Evolutionary conservation across 2,113 vertebrate genomes (phyloP).

Genomic region (Saccopteryx bilineata): DNA sequence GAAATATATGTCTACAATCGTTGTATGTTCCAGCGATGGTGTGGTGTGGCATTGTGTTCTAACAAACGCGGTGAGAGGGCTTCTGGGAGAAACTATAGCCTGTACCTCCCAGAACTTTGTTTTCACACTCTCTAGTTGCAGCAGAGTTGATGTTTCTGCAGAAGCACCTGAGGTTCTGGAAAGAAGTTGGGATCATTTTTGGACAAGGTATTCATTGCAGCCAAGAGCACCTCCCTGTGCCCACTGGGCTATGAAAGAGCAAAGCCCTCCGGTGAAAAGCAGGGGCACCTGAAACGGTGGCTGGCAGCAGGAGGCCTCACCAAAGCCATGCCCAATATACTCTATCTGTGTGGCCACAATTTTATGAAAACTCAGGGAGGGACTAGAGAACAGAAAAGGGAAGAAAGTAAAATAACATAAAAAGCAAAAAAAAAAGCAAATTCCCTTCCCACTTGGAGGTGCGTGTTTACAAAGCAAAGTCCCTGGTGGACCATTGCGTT

Average conservation of each 20-base stretch:
- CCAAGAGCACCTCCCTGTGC: background rate
- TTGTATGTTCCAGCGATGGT: background rate
- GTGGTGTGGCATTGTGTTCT: too few species aligned
- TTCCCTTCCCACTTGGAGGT: conserved; percentile 63
- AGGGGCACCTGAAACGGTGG: background rate
- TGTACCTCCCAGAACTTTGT: background rate
- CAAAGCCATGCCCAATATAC: background rate
- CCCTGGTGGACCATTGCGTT: conserved; percentile 69
- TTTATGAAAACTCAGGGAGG: conserved; percentile 21
- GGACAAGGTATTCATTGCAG: background rate
- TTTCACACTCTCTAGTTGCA: background rate
- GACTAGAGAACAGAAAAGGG: background rate
- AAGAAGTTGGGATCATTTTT: background rate
- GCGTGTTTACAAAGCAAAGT: conserved; percentile 77
- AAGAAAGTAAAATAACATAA: too few species aligned
- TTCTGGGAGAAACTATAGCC: background rate
- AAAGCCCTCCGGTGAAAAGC: background rate
- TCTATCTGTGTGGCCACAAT: background rate
- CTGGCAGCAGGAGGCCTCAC: background rate
- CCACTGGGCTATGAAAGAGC: background rate
- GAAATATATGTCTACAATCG: background rate
- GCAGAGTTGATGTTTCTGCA: background rate
- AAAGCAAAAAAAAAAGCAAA: background rate
- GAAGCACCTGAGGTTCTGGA: background rate
- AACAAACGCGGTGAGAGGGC: background rate